Conservation (phyloP, 2,797 vertebrate species). For the Arctocebus calabarensis region DNA sequence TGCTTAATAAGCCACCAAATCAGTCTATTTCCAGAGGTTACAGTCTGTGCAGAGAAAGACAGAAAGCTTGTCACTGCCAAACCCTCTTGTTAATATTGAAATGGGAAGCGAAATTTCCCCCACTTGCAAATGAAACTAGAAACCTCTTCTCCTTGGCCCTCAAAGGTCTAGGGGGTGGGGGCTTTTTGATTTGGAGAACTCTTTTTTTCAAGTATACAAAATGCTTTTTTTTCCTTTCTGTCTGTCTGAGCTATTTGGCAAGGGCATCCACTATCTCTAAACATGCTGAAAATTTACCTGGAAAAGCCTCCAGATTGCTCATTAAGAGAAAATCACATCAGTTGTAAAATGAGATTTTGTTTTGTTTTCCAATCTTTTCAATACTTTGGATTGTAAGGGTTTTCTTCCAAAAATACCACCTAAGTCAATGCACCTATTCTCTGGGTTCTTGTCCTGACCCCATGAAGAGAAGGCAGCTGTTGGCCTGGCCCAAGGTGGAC, state of each 20-base stretch:
- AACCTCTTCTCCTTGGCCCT: background rate
- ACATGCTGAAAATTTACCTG: conserved; percentile 35
- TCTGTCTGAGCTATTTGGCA: conserved; percentile 21
- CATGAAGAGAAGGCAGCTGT: conserved; percentile 79
- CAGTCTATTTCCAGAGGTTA: conserved; percentile 1
- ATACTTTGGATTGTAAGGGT: conserved; percentile 73
- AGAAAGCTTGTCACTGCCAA: conserved; percentile 1
- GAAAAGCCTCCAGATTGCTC: conserved; percentile 36
- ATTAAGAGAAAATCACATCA: conserved; percentile 65
- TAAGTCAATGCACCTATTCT: conserved; percentile 81
- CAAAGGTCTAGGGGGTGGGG: background rate
- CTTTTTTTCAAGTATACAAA: conserved; percentile 51
- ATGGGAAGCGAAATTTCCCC: conserved; percentile 68
- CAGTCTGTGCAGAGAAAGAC: background rate
- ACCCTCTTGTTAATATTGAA: conserved; percentile 67
- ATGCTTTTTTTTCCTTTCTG: conserved; percentile 7
- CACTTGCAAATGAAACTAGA: conserved; percentile 75
- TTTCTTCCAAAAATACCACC: conserved; percentile 70
- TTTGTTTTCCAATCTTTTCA: conserved; percentile 78
- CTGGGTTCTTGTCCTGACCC: conserved; percentile 75
- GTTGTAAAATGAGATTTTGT: conserved; percentile 62
- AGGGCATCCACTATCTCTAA: conserved; percentile 53
- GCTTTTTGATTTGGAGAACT: conserved; percentile 29
- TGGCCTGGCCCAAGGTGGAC: conserved; percentile 88
- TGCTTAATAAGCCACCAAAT: background rate